Conservation (phyloP, 1,140 invertebrate genomes). For the Asobara japonica region DNA sequence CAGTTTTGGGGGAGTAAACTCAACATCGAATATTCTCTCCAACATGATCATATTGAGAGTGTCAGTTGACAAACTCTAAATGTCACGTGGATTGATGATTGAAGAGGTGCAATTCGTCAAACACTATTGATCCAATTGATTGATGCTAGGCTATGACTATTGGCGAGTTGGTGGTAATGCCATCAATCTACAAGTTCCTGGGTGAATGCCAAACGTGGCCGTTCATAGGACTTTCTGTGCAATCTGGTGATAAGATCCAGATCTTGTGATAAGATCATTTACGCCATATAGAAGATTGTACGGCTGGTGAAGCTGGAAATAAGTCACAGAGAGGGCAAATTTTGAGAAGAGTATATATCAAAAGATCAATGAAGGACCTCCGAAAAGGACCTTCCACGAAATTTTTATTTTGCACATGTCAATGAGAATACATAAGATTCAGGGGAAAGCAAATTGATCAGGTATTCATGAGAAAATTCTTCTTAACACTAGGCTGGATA, state of each 20-base stretch:
- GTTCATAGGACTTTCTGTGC: constrained; percentile 1
- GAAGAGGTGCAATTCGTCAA: background rate
- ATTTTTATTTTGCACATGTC: background rate
- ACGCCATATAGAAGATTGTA: background rate
- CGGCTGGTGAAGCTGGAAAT: background rate
- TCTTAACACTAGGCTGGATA: background rate
- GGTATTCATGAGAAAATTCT: background rate
- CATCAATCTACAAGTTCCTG: background rate
- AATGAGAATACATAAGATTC: background rate
- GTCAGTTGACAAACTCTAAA: background rate
- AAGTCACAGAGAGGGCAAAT: background rate
- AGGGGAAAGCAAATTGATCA: background rate
- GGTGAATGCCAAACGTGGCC: constrained; percentile 4
- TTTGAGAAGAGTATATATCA: background rate
- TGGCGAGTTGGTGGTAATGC: background rate
- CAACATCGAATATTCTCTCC: background rate
- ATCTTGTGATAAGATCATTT: background rate
- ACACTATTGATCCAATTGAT: background rate
- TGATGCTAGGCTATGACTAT: background rate
- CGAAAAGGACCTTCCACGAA: background rate
- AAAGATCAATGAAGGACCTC: background rate
- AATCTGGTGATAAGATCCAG: too few species aligned
- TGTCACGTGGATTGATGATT: background rate
- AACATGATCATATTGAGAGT: background rate
- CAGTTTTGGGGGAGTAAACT: background rate